Base-by-base conservation (phyloP, 2,113 vertebrate genomes). In the Coregonus clupeaformis region DNA sequence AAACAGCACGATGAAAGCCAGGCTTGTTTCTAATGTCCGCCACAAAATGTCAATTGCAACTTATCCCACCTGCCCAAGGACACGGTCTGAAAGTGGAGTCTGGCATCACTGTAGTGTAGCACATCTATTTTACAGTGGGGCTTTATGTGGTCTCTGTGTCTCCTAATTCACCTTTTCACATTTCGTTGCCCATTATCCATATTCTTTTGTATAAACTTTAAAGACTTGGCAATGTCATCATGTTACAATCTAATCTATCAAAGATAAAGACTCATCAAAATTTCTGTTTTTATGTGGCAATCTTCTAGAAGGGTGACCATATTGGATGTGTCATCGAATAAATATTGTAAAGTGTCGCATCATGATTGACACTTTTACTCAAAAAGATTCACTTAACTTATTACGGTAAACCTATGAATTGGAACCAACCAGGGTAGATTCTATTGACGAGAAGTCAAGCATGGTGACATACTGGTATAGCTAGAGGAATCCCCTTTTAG, bases 11-110 rank as follows among this genome's bases (percentile, higher is more conserved):
- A 94, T 93, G 90, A 93, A 94, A 93, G 93, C 91, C 84, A 76
- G 84, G 91, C 84, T 93, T 94, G 93, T 94, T 93, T 93, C 91
- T 90, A 90, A 93, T 90, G 91, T 92, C 86, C 81, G 66, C 86
- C 80, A 47, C 86, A 90, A 93, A 94, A 93, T 94, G 93, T 93
- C 92, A 94, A 90, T 92, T 93, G 92, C 91, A 93, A 94, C 90
- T 91, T 93, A 94, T 94, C 90, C 92, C 79, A 82, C 86, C 83
- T 85, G 88, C 82, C 79, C 78, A 89, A 92, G 90, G 88, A 92
- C 88, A 86, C 84, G 85, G 85, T 87, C 85, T 90, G 89, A 91
- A 93, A 93, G 89, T 88, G 88, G 89, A 93, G 83, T 91, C 88
- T 90, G 79, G 84, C 88, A 82, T 92, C 85, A 87, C 82, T 83